These are phyloP conservation scores for Rachycentron canadum DNA, from an alignment of 2,797 vertebrate genomes.

Conservation along the genomic window DNA sequence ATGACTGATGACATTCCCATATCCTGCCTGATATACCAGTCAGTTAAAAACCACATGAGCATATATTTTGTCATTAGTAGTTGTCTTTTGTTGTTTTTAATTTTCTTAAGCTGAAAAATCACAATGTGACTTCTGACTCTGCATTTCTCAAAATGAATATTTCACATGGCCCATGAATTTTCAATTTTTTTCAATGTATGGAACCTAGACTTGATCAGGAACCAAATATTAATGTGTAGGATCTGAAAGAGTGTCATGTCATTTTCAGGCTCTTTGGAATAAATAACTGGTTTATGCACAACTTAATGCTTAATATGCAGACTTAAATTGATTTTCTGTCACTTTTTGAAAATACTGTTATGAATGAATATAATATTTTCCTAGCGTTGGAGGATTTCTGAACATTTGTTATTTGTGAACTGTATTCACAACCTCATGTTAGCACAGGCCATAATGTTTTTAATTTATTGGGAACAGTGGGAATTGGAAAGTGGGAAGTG, in stretches of 20 bases:
- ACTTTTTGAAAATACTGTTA: neutral
- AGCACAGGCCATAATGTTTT: too few relatives aligned
- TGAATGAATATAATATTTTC: too few relatives aligned
- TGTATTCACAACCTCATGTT: too few relatives aligned
- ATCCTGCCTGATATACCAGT: slow-evolving; percentile 24
- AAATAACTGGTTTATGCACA: neutral
- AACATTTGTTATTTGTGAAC: too few relatives aligned
- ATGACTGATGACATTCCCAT: slow-evolving; percentile 21
- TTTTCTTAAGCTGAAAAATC: neutral
- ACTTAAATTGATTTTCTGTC: neutral
- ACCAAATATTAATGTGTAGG: neutral
- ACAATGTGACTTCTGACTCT: neutral
- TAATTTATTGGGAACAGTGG: neutral
- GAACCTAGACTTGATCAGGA: neutral
- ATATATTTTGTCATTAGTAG: neutral
- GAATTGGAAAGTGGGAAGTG: neutral
- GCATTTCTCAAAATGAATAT: too few relatives aligned
- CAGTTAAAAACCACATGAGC: slow-evolving; percentile 17
- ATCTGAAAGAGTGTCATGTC: neutral
- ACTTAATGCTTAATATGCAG: neutral
- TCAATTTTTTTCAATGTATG: neutral
- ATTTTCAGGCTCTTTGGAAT: neutral
- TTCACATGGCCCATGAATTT: neutral
- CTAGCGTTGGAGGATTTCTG: too few relatives aligned
- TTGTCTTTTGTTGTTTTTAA: neutral